Evolutionary conservation across 2,888 invertebrate genomes (phyloP).

Genomic region (Drosophila vallismaia): DNA sequence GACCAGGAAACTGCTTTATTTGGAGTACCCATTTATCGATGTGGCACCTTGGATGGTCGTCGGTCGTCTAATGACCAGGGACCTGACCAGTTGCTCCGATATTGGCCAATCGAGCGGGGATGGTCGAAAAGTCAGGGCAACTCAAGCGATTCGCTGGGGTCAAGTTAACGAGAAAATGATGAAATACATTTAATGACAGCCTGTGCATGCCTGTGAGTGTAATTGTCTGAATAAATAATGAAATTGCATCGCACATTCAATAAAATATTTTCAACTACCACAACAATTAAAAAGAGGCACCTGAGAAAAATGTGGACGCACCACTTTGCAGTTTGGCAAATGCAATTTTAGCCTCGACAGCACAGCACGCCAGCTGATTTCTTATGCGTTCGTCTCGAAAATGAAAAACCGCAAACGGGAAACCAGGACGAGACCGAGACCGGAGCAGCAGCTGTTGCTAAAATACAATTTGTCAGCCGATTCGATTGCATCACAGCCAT

Average conservation of each 20-base stretch:
- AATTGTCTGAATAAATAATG: conserved; percentile 43
- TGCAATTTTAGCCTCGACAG: conserved; percentile 63
- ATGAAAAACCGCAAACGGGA: conserved; percentile 33
- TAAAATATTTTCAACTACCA: conserved; percentile 51
- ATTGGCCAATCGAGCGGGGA: conserved; percentile 41
- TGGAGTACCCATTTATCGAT: conserved; percentile 28
- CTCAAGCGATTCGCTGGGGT: conserved; percentile 23
- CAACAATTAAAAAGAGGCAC: conserved; percentile 60
- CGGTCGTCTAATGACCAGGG: not conserved
- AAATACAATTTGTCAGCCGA: conserved; percentile 59
- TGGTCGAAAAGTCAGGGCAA: conserved; percentile 39
- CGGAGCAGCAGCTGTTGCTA: conserved; percentile 31
- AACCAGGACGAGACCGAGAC: conserved; percentile 57
- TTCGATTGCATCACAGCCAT: conserved; percentile 56
- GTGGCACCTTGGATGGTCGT: conserved; percentile 15
- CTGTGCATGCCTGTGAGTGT: conserved; percentile 28
- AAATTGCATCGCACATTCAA: conserved; percentile 60
- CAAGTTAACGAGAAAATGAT: conserved; percentile 52
- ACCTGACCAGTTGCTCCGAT: not conserved
- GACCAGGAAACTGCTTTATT: conserved; percentile 53
- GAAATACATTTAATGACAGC: conserved; percentile 46
- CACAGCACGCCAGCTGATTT: conserved; percentile 18
- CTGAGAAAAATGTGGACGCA: conserved; percentile 58
- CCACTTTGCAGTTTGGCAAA: conserved; percentile 35
- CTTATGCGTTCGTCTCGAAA: conserved; percentile 32